Evolutionary conservation across 2,888 invertebrate species (phyloP).

Genomic region (Drosophila meridionalis): DNA sequence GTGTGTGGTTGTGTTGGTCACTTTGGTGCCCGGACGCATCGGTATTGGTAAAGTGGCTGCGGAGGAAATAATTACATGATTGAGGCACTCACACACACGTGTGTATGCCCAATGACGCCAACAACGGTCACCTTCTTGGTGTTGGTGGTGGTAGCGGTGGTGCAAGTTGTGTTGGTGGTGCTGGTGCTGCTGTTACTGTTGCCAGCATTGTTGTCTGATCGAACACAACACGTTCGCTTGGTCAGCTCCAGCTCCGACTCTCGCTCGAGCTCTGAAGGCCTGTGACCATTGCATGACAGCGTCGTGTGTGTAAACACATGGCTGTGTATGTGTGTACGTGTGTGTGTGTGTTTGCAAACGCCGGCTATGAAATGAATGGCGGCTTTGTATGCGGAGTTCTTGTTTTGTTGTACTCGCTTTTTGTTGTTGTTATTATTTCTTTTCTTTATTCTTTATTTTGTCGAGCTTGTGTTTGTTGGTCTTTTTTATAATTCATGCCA

Average conservation of each 20-base stretch:
- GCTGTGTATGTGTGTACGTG: conserved; percentile 20
- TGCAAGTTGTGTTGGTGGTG: conserved; percentile 33
- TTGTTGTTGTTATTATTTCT: conserved; percentile 31
- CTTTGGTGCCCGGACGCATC: conserved; percentile 44
- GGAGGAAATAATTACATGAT: conserved; percentile 85
- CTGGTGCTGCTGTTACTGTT: conserved; percentile 44
- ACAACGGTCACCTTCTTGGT: conserved; percentile 36
- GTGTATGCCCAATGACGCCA: conserved; percentile 52
- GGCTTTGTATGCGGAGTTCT: conserved; percentile 64
- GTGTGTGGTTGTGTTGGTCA: conserved; percentile 50
- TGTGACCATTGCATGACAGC: conserved; percentile 72
- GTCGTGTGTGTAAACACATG: conserved; percentile 30
- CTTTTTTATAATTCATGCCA: conserved; percentile 63
- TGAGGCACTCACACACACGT: conserved; percentile 75
- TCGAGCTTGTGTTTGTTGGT: conserved; percentile 13
- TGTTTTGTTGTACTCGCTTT: conserved; percentile 55
- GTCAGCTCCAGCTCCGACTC: conserved; percentile 42
- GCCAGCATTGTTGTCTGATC: conserved; percentile 66
- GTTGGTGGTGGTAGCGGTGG: conserved; percentile 39
- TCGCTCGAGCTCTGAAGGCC: conserved; percentile 22
- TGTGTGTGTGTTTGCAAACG: conserved; percentile 53
- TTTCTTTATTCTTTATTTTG: background rate
- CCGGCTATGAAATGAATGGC: conserved; percentile 73
- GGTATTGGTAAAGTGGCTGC: conserved; percentile 70
- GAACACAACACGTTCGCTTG: conserved; percentile 76